A percentile compares a stretch with the other conserved stretches of the same genome.
phyloP scores from a whole-genome alignment of 2,797 vertebrate genomes.

The Gymnoscopelus braueri region DNA sequence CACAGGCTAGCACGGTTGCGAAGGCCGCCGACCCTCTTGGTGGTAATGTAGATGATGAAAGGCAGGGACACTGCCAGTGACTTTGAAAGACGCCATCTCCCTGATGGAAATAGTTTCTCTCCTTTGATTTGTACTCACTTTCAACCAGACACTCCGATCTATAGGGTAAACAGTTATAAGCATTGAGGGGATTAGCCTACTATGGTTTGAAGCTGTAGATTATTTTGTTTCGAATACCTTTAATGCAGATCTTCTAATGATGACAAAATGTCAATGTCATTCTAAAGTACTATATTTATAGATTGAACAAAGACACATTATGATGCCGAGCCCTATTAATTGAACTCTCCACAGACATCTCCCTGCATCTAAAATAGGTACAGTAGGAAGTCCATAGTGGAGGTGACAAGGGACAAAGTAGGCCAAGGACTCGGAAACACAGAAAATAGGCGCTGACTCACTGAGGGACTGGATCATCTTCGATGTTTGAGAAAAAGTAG shows the following conservation, averaged over 20 bases:
- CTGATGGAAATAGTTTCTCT: neutral
- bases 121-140: neutral
- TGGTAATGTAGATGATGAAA: neutral
- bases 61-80: neutral
- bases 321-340: conserved; percentile 74
- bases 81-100: no score
- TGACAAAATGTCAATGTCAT: conserved; percentile 69
- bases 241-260: conserved; percentile 32
- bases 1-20: neutral
- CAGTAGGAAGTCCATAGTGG: conserved; percentile 62
- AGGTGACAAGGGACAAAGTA: conserved; percentile 81
- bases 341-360: conserved; percentile 77
- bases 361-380: conserved; percentile 76
- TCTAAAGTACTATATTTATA: conserved; percentile 72
- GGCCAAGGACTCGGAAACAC: conserved; percentile 81
- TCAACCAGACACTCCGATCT: neutral
- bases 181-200: neutral
- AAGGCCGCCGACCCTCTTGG: neutral
- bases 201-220: neutral
- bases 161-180: neutral
- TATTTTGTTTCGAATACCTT: conserved; percentile 29
- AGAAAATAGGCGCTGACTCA: conserved; percentile 78
- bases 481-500: conserved; percentile 50
- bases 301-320: conserved; percentile 61
- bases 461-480: conserved; percentile 65